Conservation (phyloP, 2,797 vertebrate species). For the Sebastes kiyomatsui region DNA sequence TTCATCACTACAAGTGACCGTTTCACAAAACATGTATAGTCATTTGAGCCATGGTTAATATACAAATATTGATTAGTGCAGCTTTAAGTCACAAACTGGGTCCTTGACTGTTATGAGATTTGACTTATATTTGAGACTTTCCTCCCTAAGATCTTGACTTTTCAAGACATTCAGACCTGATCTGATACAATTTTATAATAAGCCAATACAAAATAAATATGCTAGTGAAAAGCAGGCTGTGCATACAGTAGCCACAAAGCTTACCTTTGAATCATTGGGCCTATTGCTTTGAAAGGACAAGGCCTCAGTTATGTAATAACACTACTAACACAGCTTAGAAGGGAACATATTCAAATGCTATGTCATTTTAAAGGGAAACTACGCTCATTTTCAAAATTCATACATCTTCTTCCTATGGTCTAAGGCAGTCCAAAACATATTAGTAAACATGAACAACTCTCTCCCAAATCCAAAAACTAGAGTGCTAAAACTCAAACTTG, state of each 20-base stretch:
- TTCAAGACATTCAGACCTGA: not conserved
- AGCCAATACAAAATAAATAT: not conserved
- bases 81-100: too few relatives aligned
- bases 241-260: too few relatives aligned
- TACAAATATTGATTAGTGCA: not conserved
- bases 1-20: not conserved
- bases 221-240: not conserved
- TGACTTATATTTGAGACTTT: not conserved
- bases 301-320: not conserved
- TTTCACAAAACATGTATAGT: not conserved
- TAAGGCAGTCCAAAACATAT: too few relatives aligned
- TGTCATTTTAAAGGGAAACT: not conserved
- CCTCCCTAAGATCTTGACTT: not conserved
- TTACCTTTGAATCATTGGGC: not conserved
- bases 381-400: too few relatives aligned
- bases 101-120: not conserved
- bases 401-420: too few relatives aligned
- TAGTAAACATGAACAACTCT: too few relatives aligned
- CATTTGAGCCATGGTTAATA: not conserved
- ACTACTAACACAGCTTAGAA: not conserved
- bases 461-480: too few relatives aligned
- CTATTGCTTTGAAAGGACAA: not conserved
- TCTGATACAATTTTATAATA: not conserved
- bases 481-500: too few relatives aligned
- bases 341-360: not conserved